Percentiles rank a stretch among this genome's conserved stretches.
Evolutionary conservation across 1,140 invertebrate genomes (phyloP).

Genomic region (Drosophila ercepeae): DNA sequence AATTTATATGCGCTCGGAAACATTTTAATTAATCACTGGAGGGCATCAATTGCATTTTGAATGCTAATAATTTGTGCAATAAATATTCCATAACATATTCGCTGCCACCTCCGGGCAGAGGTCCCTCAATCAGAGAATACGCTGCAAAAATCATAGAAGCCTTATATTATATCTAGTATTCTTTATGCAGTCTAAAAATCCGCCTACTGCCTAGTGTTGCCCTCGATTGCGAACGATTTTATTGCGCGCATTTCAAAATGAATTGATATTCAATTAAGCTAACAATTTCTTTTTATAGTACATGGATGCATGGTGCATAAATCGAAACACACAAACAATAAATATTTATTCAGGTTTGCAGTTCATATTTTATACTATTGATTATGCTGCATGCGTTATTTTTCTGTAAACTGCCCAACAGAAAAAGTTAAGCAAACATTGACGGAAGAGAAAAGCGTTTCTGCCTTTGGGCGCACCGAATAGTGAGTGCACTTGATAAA

Average conservation of each 20-base stretch:
- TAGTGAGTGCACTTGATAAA: constrained; percentile 6
- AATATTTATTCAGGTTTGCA: constrained; percentile 81
- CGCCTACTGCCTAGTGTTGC: not conserved
- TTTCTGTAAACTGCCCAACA: constrained; percentile 14
- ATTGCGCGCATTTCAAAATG: constrained; percentile 55
- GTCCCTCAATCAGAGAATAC: not conserved
- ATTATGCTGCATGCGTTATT: constrained; percentile 50
- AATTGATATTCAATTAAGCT: constrained; percentile 81
- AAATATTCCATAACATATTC: constrained; percentile 66
- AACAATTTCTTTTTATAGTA: constrained; percentile 25
- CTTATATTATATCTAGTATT: constrained; percentile 15
- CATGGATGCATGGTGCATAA: constrained; percentile 1
- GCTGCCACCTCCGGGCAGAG: constrained; percentile 5
- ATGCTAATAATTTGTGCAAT: constrained; percentile 77
- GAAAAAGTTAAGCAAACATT: constrained; percentile 45
- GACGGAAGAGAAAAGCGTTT: constrained; percentile 14
- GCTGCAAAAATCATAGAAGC: constrained; percentile 4
- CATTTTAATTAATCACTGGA: constrained; percentile 80
- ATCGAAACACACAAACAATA: constrained; percentile 51
- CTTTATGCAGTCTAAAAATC: not conserved
- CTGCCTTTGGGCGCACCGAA: constrained; percentile 2
- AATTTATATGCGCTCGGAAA: constrained; percentile 77
- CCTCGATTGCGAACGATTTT: constrained; percentile 2
- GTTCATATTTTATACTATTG: constrained; percentile 78
- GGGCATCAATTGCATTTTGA: constrained; percentile 81